Evolutionary conservation across 2,797 vertebrate species (phyloP), one percentile per base, ranked within the genome.

Genomic region (Yasuhikotakia modesta): DNA sequence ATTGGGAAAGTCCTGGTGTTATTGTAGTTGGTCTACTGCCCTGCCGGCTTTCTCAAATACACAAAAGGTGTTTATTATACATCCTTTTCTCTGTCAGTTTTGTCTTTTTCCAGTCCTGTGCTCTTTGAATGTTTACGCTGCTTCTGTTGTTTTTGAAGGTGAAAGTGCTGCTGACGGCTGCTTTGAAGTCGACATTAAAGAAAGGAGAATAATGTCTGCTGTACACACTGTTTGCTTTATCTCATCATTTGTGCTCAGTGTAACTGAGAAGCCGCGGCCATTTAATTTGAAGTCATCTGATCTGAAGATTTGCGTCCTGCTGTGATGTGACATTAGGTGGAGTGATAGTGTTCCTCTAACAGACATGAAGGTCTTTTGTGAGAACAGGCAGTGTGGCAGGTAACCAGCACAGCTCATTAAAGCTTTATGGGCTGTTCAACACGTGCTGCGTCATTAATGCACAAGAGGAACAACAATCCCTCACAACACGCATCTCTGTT

Each of bases 371-470:
- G 21, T 35, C 61, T 35, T 32, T 43, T 67, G 70, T 79, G 72
- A 83, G 81, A 83, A 74, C 21, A 65, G 70, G 78, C 68, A 79
- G 35, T 70, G 73, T 82, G 84, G 63, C 50, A 67, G 70, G 48
- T 82, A 76, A 78, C 85, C 73, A 79, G 72, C 79, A 74, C 48
- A 66, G 63, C 79, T 83, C 81, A 84, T 87, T 84, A 84, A 85
- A 82, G 43, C 53, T 82, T 76, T 65, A 82, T 79, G 45, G 21
- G 50, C 72, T 73, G 67, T 65, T 66, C 68, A 76, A 72, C 27
- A 71, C 19, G 66, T 71, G 53, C 66, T 70, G 65, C 81, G 79
- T 85, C 82, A 64, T 78, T 75, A 78, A 81, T 55, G 32, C 35
- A 77, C 70, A 55, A 69, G 46, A 61, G 32, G 67, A 30, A 58